Evolutionary conservation across 2,888 invertebrate genomes (phyloP), one percentile per base, ranked within the genome.

Genomic region (Conchocele bisecta): DNA sequence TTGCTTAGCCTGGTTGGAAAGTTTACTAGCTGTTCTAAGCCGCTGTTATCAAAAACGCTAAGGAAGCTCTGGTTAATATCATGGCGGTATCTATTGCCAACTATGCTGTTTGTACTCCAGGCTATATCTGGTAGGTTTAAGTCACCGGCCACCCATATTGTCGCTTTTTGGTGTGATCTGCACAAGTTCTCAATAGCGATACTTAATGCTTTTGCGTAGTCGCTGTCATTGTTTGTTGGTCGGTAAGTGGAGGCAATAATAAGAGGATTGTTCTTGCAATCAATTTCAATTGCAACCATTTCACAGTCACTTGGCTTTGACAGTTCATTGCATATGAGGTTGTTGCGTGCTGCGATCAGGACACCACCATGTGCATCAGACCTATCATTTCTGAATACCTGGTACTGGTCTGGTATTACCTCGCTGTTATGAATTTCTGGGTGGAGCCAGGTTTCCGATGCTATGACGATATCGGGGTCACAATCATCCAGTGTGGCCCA

Each of bases 401-500:
- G n/a, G n/a, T n/a, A n/a, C n/a, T n/a, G n/a, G n/a, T n/a, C n/a
- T n/a, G 44, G 28, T 22, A 46, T 35, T 7, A 46, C 17, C 15
- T 59, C 46, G 31, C 15, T 15, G 29, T 20, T 33, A 59, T 31
- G 22, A 9, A 48, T 59, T 11, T 33, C 26, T 22, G 46, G 46
- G 2, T 59, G 31, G 22, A 59, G 28, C 59, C 59, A 46, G 17
- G 59, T 59, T 48, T 59, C 59, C 3, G 44, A 48, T 9, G 24
- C 26, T 22, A 37, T 24, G 22, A 59, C 37, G 15, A 59, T 29
- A 24, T 59, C 46, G 24, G 59, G 48, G 11, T 59, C 37, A 4
- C 15, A n/a, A n/a, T 20, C 17, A n/a, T 56, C 56, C 15, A 41
- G 28, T 17, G 17, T 15, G 22, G 15, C 22, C 56, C 56, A 56